A percentile compares a stretch with the other conserved stretches of the same genome.
Evolutionary conservation across 2,797 vertebrate species (phyloP).

Genomic region (Acrocephalus scirpaceus): DNA sequence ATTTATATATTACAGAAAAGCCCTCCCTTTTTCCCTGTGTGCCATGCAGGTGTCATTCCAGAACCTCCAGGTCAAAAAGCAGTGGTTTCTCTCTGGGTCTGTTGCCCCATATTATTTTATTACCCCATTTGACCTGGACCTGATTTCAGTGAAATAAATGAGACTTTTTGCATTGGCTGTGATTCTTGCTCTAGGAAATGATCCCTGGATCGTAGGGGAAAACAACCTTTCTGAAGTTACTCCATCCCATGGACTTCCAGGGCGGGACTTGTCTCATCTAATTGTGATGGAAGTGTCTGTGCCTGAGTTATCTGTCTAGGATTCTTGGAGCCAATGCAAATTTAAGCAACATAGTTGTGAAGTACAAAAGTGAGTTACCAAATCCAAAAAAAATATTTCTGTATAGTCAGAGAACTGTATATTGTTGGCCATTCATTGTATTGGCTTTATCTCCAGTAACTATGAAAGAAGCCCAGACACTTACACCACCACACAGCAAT

Average conservation of each 20-base stretch:
- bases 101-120: not conserved
- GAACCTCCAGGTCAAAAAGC: not conserved
- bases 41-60: not conserved
- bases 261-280: conserved; percentile 22
- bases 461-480: not conserved
- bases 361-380: not conserved
- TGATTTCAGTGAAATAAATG: not conserved
- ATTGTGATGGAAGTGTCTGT: conserved; percentile 21
- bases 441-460: not conserved
- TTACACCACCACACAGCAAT: not conserved
- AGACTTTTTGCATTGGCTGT: not conserved
- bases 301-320: conserved; percentile 41
- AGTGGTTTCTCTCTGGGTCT: not conserved
- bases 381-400: not conserved
- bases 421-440: not conserved
- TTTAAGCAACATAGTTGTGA: not conserved
- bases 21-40: not conserved
- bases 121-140: not conserved
- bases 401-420: not conserved
- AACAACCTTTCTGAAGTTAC: not conserved
- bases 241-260: not conserved
- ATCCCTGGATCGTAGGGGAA: not conserved
- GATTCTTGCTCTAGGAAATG: not conserved
- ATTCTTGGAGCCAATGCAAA: conserved; percentile 57
- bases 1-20: not conserved